A percentile compares a stretch with the other conserved stretches of the same genome.
These are phyloP conservation scores for Galeruca laticollis DNA, from an alignment of 2,888 invertebrate species.

Conservation along the genomic window DNA sequence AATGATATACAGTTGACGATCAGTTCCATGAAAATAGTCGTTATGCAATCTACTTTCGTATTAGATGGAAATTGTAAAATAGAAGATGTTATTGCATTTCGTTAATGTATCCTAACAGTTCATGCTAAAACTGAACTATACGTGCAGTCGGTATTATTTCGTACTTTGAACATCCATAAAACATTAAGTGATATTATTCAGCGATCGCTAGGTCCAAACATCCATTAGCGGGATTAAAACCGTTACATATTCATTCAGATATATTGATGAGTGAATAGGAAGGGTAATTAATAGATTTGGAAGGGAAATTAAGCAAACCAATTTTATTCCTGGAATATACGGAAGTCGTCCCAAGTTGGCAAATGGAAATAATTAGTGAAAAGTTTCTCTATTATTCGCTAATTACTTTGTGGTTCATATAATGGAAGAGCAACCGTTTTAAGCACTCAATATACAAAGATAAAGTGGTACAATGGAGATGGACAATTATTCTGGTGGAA, in stretches of 20 bases:
- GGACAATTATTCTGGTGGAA: too few species aligned
- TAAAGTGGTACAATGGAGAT: too few species aligned
- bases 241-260: neutral
- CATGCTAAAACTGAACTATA: neutral
- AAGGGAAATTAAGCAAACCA: conserved; percentile 5
- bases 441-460: too few species aligned
- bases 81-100: neutral
- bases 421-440: neutral
- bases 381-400: conserved; percentile 3
- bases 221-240: neutral
- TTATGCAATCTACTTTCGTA: neutral
- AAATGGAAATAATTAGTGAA: conserved; percentile 5
- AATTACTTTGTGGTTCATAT: neutral
- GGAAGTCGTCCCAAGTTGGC: neutral
- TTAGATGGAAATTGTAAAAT: neutral
- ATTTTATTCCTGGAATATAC: neutral
- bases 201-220: neutral
- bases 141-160: neutral
- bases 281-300: conserved; percentile 8
- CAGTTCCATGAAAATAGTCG: neutral
- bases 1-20: neutral
- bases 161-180: conserved; percentile 2
- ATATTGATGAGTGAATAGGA: neutral
- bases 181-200: conserved; percentile 5
- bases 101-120: neutral